phyloP scores from a whole-genome alignment of 2,113 vertebrate genomes.

The Amblyornis subalaris region DNA sequence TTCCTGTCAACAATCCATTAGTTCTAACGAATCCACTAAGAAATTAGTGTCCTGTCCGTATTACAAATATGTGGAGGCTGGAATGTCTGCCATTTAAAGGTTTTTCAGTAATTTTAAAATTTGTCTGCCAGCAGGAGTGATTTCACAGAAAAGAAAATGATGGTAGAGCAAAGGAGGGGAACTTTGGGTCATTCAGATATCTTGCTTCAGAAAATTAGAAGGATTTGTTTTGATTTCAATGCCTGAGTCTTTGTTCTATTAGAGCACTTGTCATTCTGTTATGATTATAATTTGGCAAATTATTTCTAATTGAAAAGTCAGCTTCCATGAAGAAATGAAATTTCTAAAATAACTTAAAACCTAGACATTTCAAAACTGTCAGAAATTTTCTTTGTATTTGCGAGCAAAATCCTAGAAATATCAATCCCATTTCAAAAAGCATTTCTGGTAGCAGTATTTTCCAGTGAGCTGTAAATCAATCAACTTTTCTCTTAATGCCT shows the following conservation, averaged over 20 bases:
- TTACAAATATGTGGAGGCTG: not conserved
- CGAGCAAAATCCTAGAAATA: not conserved
- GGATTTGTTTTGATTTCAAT: constrained; percentile 36
- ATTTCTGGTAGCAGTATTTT: not conserved
- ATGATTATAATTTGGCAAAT: constrained; percentile 40
- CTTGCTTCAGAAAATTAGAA: constrained; percentile 32
- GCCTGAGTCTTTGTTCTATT: constrained; percentile 27
- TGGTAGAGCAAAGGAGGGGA: not conserved
- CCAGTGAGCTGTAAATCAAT: not conserved
- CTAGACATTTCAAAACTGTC: not conserved
- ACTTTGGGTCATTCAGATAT: not conserved
- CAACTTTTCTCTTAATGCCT: not conserved
- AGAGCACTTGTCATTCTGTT: constrained; percentile 40
- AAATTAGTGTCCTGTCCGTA: not conserved
- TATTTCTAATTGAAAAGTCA: constrained; percentile 34
- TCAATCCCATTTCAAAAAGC: not conserved
- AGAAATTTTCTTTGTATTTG: not conserved
- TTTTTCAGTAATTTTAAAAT: not conserved
- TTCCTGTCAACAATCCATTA: not conserved
- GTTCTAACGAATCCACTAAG: not conserved
- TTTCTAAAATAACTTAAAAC: not conserved
- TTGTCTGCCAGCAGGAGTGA: not conserved
- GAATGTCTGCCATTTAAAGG: not conserved
- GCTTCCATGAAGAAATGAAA: not conserved
- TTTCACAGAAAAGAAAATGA: not conserved